Evolutionary conservation across 2,888 invertebrate genomes (phyloP), one percentile per base, ranked within the genome.

Genomic region (Heteromyza rotundicornis): DNA sequence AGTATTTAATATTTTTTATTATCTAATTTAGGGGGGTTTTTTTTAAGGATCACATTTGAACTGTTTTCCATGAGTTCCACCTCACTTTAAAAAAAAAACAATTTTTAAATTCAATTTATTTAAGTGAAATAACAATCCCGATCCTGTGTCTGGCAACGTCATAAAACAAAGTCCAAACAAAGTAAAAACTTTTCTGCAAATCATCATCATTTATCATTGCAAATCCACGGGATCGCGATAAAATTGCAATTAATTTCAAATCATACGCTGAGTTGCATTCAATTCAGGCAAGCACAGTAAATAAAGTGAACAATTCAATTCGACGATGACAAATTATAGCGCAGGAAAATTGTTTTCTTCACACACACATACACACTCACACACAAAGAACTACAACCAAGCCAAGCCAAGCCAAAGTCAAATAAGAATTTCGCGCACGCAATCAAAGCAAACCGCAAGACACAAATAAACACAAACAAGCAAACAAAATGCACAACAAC

Each of bases 1-100:
- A 82, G 83, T 81, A 69, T 55, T 47, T 36, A 36, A 50, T 24
- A 49, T 49, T 7, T 19, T n/a, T n/a, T n/a, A n/a, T n/a, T n/a
- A n/a, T n/a, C n/a, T n/a, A n/a, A n/a, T n/a, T n/a, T n/a, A n/a
- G n/a, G n/a, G n/a, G n/a, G n/a, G n/a, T n/a, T n/a, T n/a, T n/a
- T n/a, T n/a, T n/a, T n/a, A n/a, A n/a, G n/a, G n/a, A n/a, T n/a
- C n/a, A n/a, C n/a, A n/a, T n/a, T n/a, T n/a, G n/a, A n/a, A n/a
- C n/a, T n/a, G n/a, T n/a, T n/a, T n/a, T n/a, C n/a, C n/a, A n/a
- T n/a, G n/a, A n/a, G n/a, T n/a, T n/a, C n/a, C n/a, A n/a, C n/a
- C n/a, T n/a, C n/a, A n/a, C n/a, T n/a, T n/a, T n/a, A n/a, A n/a
- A n/a, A n/a, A n/a, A n/a, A n/a, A n/a, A n/a, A n/a, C n/a, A n/a